These are phyloP conservation scores for Pogonomyrmex californicus DNA, from an alignment of 1,140 invertebrate genomes.

Conservation along the genomic window DNA sequence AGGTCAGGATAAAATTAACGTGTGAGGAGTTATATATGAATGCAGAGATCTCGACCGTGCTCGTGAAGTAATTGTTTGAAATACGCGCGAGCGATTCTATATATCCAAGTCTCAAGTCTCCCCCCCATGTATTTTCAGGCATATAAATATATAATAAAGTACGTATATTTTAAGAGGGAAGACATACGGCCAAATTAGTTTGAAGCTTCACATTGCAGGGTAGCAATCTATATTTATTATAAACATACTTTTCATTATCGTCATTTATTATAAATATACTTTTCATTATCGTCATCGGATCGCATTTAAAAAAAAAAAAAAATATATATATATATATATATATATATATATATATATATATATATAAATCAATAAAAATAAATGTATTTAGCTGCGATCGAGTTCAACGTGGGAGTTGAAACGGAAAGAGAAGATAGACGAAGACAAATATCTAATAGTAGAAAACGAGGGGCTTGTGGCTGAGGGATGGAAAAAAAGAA, in stretches of 20 bases:
- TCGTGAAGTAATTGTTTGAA: conserved; percentile 17
- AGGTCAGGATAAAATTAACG: conserved; percentile 54
- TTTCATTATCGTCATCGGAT: neutral
- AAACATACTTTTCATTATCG: neutral
- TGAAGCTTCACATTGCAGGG: neutral
- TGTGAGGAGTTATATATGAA: neutral
- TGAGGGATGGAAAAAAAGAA: conserved; percentile 3
- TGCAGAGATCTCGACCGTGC: conserved; percentile 18
- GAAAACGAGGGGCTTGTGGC: conserved; percentile 7
- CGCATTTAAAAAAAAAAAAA: too few relatives aligned
- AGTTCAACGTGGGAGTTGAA: neutral
- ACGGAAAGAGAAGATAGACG: neutral
- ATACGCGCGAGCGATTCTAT: neutral
- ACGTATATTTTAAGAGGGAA: neutral
- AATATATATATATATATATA: too few relatives aligned
- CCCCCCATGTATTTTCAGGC: neutral
- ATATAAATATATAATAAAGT: neutral
- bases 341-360: too few relatives aligned
- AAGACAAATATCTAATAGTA: neutral
- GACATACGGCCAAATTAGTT: neutral
- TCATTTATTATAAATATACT: too few relatives aligned
- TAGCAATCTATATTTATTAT: neutral
- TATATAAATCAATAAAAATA: too few relatives aligned
- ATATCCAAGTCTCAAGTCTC: neutral
- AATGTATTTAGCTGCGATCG: neutral